Percentiles rank a stretch among this genome's conserved stretches.
Conservation (phyloP, 2,888 invertebrate genomes). For the Germaria angustata region DNA sequence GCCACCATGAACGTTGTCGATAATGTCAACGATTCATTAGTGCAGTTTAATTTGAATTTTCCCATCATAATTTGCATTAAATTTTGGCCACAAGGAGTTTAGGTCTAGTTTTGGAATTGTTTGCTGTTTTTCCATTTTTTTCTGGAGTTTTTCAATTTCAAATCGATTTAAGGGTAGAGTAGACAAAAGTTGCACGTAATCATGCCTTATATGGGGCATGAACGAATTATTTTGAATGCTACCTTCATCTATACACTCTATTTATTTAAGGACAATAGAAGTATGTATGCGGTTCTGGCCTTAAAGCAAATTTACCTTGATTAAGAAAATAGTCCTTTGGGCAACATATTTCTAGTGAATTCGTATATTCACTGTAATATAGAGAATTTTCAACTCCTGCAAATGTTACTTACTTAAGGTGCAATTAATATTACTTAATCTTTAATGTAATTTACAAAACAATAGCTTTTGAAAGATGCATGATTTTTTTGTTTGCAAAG, state of each 20-base stretch:
- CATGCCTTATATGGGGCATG: neutral
- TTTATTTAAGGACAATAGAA: neutral
- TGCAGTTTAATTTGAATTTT: conserved; percentile 74
- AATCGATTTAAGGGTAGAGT: conserved; percentile 50
- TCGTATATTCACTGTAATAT: neutral
- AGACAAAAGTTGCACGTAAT: neutral
- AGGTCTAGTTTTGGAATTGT: neutral
- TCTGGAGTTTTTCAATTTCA: neutral
- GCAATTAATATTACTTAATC: neutral
- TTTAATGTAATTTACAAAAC: neutral
- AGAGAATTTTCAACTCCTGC: neutral
- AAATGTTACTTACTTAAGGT: neutral
- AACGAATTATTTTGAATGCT: conserved; percentile 6
- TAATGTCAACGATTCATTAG: conserved; percentile 73
- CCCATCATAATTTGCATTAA: conserved; percentile 78
- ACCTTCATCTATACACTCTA: neutral
- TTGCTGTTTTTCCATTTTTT: neutral
- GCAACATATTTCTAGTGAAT: neutral
- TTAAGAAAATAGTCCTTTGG: too few relatives aligned
- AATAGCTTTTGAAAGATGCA: conserved; percentile 14
- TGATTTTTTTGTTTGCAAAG: conserved; percentile 28
- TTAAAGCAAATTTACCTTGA: neutral
- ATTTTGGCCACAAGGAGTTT: conserved; percentile 72
- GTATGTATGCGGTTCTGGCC: too few relatives aligned
- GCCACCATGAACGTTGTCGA: conserved; percentile 59